These are phyloP conservation scores for Sphinx pinastri DNA, from an alignment of 2,888 invertebrate species.

Conservation along the genomic window DNA sequence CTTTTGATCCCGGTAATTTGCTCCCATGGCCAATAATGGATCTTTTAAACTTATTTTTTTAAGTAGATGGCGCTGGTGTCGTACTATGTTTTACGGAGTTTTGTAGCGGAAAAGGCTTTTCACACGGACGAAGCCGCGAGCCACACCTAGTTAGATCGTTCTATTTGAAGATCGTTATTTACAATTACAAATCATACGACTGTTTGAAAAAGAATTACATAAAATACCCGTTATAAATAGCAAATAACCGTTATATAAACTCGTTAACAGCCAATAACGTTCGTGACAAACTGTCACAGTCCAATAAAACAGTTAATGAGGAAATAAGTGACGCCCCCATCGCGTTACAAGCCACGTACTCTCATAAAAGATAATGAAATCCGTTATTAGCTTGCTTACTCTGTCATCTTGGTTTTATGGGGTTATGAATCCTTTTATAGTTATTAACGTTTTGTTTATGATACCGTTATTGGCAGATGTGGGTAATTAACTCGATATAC, in stretches of 20 bases:
- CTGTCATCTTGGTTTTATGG: conserved; percentile 4
- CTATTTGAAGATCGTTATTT: too few species aligned
- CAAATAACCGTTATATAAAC: conserved; percentile 15
- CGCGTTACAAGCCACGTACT: conserved; percentile 40
- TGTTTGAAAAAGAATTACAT: conserved; percentile 18
- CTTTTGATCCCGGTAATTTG: too few species aligned
- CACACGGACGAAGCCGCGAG: too few species aligned
- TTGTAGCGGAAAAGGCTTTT: too few species aligned
- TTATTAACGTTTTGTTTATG: conserved; percentile 18
- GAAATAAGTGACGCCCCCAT: conserved; percentile 33
- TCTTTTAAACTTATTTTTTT: too few species aligned
- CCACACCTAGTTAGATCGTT: too few species aligned
- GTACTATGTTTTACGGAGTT: too few species aligned
- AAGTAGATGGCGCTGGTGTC: too few species aligned
- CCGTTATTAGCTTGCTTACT: conserved; percentile 38
- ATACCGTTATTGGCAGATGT: not conserved
- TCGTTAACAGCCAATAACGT: conserved; percentile 47
- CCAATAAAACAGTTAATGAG: conserved; percentile 57
- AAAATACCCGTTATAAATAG: conserved; percentile 38
- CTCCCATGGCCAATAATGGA: too few species aligned
- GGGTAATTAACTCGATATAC: not conserved
- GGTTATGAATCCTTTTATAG: conserved; percentile 18
- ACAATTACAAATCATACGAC: too few species aligned
- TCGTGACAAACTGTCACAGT: conserved; percentile 41
- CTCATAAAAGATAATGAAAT: conserved; percentile 64